phyloP scores from a whole-genome alignment of 2,797 vertebrate genomes.

The Coregonus suidteri region DNA sequence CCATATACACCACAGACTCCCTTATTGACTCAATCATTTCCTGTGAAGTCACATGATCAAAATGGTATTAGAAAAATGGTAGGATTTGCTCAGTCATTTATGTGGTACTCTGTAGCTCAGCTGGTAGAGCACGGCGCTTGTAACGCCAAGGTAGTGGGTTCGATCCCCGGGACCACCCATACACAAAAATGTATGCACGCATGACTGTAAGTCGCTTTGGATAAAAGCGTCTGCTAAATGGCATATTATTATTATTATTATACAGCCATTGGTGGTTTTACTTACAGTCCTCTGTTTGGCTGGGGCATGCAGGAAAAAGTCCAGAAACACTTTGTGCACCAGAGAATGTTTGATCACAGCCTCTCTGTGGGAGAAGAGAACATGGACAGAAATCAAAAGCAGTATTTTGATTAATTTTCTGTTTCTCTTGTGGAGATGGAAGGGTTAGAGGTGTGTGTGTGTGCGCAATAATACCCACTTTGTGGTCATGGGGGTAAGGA shows the following conservation, averaged over 20 bases:
- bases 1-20: slow-evolving; percentile 92
- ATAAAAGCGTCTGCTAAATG: too few relatives aligned
- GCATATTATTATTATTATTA: too few relatives aligned
- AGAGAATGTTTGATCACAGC: slow-evolving; percentile 94
- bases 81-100: not conserved
- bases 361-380: slow-evolving; percentile 78
- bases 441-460: too few relatives aligned
- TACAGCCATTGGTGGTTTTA: slow-evolving; percentile 16
- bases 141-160: too few relatives aligned
- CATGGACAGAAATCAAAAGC: slow-evolving; percentile 1
- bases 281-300: slow-evolving; percentile 89
- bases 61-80: not conserved
- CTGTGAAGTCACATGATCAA: slow-evolving; percentile 59
- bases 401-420: not conserved
- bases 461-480: slow-evolving; percentile 80
- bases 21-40: slow-evolving; percentile 96
- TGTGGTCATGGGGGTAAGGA: slow-evolving; percentile 91
- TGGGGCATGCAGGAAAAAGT: slow-evolving; percentile 84
- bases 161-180: too few relatives aligned
- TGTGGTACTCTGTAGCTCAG: too few relatives aligned
- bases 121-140: too few relatives aligned
- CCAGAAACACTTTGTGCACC: slow-evolving; percentile 97
- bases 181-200: too few relatives aligned
- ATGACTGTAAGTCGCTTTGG: too few relatives aligned
- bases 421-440: too few relatives aligned